Evolutionary conservation across 2,797 vertebrate species (phyloP), one percentile per base, ranked within the genome.

Genomic region (Pelobates cultripes): DNA sequence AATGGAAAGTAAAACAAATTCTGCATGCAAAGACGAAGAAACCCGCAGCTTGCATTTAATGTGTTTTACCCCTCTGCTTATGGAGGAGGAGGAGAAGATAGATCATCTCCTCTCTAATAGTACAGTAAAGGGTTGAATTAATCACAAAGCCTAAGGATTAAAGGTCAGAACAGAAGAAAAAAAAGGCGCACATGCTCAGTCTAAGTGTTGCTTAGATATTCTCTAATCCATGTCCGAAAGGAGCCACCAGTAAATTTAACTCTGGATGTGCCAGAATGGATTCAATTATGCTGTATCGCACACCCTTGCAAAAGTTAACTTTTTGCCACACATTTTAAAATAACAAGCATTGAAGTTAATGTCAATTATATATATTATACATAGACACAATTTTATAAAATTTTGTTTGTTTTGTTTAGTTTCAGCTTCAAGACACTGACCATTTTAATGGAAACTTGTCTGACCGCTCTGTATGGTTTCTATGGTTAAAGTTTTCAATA

Each of bases 1-100:
- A 75, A 64, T 69, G 9, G 63, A 70, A 64, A 70, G 76, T 70
- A 66, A 74, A 73, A 74, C 81, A 74, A 83, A 64, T 53, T 70
- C 55, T 12, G 51, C 73, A 42, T 45, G 14, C 4, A 61, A 44
- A 69, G 64, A 61, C 44, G 81, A 74, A 74, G 72, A 42, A 15
- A 42, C 64, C 43, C 15, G 80, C 53, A n/a, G 67, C 44, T 79
- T 69, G 64, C 51, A 75, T 83, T 55, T 70, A 79, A 44, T 70
- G 74, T 12, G 43, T 8, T 76, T 44, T 40, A 43, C 3, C 57
- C 28, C 43, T 66, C n/a, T 53, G 40, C 45, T 13, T 40, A 1
- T 57, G 55, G 55, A 12, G 55, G 9, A 15, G 55, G 55, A 15
- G 55, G 55, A 17, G 66, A 3, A 28, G 43, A 9, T 7, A 41